A percentile compares a stretch with the other conserved stretches of the same genome.
These are phyloP conservation scores for Morpho helenor DNA, from an alignment of 2,888 invertebrate genomes.

Conservation along the genomic window DNA sequence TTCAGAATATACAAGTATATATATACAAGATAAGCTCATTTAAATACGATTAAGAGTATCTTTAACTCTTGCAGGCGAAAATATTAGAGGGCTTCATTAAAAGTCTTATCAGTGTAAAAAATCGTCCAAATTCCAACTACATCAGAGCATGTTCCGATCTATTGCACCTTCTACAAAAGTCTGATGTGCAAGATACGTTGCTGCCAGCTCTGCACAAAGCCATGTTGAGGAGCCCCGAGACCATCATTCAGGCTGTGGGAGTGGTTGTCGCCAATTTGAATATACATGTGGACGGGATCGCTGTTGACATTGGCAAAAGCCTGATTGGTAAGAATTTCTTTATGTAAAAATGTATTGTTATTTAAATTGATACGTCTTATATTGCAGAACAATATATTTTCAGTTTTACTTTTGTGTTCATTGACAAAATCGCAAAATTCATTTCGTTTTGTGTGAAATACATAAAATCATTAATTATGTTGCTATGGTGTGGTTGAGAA, in stretches of 20 bases:
- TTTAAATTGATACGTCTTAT: too few relatives aligned
- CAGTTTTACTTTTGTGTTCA: too few relatives aligned
- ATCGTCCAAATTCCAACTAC: conserved; percentile 83
- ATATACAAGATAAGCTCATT: too few relatives aligned
- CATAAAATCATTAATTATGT: too few relatives aligned
- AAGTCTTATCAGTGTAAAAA: conserved; percentile 87
- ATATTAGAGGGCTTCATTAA: conserved; percentile 87
- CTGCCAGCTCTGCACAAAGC: conserved; percentile 94
- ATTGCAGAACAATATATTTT: too few relatives aligned
- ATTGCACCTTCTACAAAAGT: conserved; percentile 79
- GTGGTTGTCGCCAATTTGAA: conserved; percentile 85
- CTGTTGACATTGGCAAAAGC: conserved; percentile 88
- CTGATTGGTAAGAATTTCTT: conserved; percentile 81
- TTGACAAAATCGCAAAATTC: too few relatives aligned
- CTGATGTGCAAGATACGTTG: conserved; percentile 85
- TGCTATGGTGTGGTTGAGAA: too few relatives aligned
- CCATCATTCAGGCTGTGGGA: conserved; percentile 89
- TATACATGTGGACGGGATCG: conserved; percentile 88
- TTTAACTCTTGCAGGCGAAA: conserved; percentile 69
- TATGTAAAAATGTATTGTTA: too few relatives aligned
- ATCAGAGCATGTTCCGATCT: conserved; percentile 84
- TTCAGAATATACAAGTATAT: too few relatives aligned
- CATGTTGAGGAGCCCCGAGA: conserved; percentile 95
- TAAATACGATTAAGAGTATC: too few relatives aligned
- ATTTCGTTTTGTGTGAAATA: too few relatives aligned